Conservation (phyloP, 1,140 invertebrate genomes). For the Drosophila cardini region DNA sequence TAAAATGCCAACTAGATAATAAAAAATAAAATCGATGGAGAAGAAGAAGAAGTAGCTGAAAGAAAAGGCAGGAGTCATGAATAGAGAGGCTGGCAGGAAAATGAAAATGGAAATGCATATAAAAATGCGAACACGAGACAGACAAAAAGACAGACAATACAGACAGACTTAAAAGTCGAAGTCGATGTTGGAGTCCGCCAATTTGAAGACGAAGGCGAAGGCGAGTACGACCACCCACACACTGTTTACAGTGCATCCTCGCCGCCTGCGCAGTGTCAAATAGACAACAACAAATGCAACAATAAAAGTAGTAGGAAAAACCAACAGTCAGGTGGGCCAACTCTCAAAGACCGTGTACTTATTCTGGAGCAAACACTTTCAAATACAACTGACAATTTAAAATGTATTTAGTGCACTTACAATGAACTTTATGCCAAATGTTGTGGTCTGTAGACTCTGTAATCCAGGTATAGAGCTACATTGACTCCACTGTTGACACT, state of each 20-base stretch:
- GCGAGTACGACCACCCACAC: conserved; percentile 55
- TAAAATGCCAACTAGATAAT: conserved; percentile 82
- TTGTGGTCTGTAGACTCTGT: too few relatives aligned
- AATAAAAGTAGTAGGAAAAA: background rate
- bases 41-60: conserved; percentile 29
- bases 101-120: conserved; percentile 68
- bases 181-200: conserved; percentile 33
- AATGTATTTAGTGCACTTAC: too few relatives aligned
- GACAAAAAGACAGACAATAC: conserved; percentile 28
- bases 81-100: conserved; percentile 3
- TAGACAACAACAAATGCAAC: conserved; percentile 61
- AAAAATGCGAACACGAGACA: conserved; percentile 68
- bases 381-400: too few relatives aligned
- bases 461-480: too few relatives aligned
- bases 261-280: conserved; percentile 81
- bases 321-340: background rate
- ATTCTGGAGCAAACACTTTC: background rate
- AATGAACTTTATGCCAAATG: too few relatives aligned
- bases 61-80: background rate
- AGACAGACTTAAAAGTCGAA: conserved; percentile 51
- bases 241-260: conserved; percentile 67
- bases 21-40: conserved; percentile 72
- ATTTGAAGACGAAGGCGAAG: conserved; percentile 24
- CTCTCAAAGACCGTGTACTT: background rate
- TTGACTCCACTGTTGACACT: too few relatives aligned